Conservation (phyloP, 2,113 vertebrate species). For the Tragelaphus imberbis region DNA sequence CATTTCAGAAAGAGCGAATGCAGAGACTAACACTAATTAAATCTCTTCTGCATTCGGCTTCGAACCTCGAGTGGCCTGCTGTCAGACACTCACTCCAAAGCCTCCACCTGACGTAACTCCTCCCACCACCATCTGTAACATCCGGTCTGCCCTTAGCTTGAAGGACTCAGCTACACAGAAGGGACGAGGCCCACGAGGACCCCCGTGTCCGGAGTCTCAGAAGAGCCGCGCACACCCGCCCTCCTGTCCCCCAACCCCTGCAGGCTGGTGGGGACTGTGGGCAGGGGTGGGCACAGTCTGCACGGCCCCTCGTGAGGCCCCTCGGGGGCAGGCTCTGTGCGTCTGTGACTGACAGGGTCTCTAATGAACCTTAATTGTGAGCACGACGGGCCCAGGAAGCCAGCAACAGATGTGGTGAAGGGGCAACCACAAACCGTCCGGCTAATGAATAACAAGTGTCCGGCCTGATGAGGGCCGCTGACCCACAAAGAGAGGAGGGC, state of each 20-base stretch:
- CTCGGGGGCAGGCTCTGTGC: conserved; percentile 34
- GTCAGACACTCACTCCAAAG: background rate
- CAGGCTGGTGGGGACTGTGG: background rate
- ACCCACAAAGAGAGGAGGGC: conserved; percentile 57
- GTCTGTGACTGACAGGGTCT: conserved; percentile 75
- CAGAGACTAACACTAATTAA: background rate
- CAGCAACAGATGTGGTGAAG: conserved; percentile 67
- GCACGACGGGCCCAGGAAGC: conserved; percentile 49
- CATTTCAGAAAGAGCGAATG: background rate
- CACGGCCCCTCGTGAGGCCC: background rate
- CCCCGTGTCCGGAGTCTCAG: background rate
- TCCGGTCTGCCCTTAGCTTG: background rate
- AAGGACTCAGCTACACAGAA: conserved; percentile 33
- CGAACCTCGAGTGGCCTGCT: background rate
- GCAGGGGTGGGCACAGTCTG: accelerated
- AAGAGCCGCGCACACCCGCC: background rate
- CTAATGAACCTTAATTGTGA: conserved; percentile 82
- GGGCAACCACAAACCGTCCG: conserved; percentile 53
- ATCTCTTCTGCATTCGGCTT: conserved; percentile 17
- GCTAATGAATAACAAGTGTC: conserved; percentile 69
- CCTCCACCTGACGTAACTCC: background rate
- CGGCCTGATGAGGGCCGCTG: conserved; percentile 62
- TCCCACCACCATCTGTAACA: background rate
- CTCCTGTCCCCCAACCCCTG: background rate
- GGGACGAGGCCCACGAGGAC: background rate